Evolutionary conservation across 2,888 invertebrate genomes (phyloP).

Genomic region (Stictocephala bisonia): DNA sequence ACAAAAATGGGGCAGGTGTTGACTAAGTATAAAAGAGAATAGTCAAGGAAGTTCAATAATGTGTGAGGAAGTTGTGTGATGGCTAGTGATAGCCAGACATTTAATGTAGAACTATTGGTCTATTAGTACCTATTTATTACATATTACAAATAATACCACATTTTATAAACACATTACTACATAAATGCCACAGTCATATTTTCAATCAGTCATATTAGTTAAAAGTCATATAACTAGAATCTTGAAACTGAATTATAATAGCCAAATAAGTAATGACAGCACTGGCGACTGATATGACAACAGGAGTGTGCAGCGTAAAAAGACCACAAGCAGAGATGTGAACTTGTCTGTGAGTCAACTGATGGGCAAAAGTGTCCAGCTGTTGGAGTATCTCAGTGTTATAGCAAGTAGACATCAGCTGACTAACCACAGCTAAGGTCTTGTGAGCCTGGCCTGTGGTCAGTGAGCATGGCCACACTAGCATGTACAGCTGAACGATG

Average conservation of each 20-base stretch:
- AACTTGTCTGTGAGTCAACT: neutral
- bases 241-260: constrained; percentile 10
- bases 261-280: constrained; percentile 26
- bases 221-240: no score
- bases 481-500: constrained; percentile 8
- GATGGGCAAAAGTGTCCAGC: neutral
- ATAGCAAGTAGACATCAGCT: neutral
- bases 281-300: constrained; percentile 15
- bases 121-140: no score
- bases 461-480: constrained; percentile 10
- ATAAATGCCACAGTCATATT: no score
- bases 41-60: no score
- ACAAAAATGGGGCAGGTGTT: no score
- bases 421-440: neutral
- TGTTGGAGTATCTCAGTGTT: neutral
- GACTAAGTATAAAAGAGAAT: no score
- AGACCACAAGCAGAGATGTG: constrained; percentile 1
- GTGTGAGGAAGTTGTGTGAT: no score
- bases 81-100: no score
- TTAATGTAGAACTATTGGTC: no score
- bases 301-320: neutral
- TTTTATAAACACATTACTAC: no score
- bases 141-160: no score
- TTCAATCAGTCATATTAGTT: no score
- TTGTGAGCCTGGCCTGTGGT: neutral